A percentile compares a stretch with the other conserved stretches of the same genome.
Conservation (phyloP, 2,888 invertebrate species). For the Pachymerium ferrugineum region DNA sequence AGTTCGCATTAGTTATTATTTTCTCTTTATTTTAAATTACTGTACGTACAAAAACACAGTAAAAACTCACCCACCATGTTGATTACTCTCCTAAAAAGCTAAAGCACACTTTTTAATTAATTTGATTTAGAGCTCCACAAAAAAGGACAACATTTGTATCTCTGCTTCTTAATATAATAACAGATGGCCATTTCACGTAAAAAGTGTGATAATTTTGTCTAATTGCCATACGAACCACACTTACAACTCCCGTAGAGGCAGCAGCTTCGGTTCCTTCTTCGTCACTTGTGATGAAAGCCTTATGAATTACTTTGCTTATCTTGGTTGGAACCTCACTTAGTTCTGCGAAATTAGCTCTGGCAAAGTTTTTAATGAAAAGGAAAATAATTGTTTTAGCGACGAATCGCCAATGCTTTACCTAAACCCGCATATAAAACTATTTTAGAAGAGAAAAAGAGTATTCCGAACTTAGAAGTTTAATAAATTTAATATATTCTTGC, state of each 20-base stretch:
- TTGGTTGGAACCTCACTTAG: neutral
- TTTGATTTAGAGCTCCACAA: neutral
- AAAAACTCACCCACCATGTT: too few species aligned
- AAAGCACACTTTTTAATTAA: neutral
- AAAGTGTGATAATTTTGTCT: neutral
- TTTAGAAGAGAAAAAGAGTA: too few species aligned
- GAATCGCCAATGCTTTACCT: too few species aligned
- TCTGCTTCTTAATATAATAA: neutral
- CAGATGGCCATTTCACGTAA: neutral
- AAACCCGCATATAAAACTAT: too few species aligned
- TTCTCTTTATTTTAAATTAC: neutral
- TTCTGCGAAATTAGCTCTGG: neutral
- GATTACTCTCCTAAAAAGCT: too few species aligned
- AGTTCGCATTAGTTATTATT: too few species aligned
- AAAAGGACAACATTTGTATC: neutral
- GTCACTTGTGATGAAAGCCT: neutral
- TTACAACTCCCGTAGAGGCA: neutral
- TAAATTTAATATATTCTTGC: too few species aligned
- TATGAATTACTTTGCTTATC: neutral
- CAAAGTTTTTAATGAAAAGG: too few species aligned
- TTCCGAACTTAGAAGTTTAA: too few species aligned
- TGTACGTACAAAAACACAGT: too few species aligned
- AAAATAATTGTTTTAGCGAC: too few species aligned
- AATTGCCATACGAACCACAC: neutral
- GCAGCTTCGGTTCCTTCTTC: neutral